phyloP scores from a whole-genome alignment of 64 coral and sea anemone genomes.

The Trachythela sp. region DNA sequence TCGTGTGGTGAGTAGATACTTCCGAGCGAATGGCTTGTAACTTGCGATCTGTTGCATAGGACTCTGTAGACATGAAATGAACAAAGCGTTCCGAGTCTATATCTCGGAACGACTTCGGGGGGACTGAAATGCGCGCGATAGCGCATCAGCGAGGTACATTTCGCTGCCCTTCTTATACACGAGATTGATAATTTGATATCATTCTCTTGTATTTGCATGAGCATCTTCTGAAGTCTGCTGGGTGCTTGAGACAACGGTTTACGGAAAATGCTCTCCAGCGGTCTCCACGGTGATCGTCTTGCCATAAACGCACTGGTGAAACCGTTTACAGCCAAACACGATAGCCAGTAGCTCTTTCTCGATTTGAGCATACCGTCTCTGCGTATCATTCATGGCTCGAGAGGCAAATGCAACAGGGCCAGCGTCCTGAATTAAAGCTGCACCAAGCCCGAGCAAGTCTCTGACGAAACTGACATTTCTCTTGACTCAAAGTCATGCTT shows the following conservation, averaged over 20 bases:
- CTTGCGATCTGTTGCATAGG: background rate
- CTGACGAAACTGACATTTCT: background rate
- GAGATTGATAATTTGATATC: background rate
- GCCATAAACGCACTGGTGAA: too few species aligned
- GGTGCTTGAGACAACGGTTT: conserved; percentile 37
- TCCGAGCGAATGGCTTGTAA: background rate
- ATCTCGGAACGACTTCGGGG: background rate
- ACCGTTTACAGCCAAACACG: too few species aligned
- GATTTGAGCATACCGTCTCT: conserved; percentile 1
- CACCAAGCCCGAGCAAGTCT: background rate
- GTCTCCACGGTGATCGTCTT: conserved; percentile 22
- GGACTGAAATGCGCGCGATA: background rate
- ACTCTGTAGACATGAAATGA: background rate
- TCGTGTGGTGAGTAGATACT: background rate
- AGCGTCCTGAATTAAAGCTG: background rate
- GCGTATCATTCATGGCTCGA: background rate
- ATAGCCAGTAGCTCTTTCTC: conserved; percentile 34
- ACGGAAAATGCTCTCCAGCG: background rate
- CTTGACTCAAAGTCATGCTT: background rate
- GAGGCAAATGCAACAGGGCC: background rate
- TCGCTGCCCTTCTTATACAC: background rate
- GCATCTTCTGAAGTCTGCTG: background rate
- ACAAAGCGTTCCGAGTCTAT: background rate
- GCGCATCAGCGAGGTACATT: background rate
- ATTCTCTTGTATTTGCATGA: conserved; percentile 23